Conservation (phyloP, 2,888 invertebrate genomes). For the Papilio gigon region DNA sequence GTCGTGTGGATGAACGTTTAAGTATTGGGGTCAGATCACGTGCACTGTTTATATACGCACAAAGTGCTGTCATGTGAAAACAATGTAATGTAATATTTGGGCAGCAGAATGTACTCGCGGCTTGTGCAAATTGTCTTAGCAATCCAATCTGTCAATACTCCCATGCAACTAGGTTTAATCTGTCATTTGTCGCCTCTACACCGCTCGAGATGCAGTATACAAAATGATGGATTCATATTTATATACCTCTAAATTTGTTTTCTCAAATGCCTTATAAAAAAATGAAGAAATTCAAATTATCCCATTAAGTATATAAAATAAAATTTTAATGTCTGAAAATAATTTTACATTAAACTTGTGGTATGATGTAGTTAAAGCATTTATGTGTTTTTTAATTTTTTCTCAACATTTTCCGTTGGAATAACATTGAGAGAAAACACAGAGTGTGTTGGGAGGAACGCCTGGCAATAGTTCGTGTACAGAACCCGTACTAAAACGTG, state of each 20-base stretch:
- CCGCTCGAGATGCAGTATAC: background rate
- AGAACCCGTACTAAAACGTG: conserved; percentile 30
- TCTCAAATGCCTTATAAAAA: too few relatives aligned
- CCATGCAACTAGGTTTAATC: conserved; percentile 33
- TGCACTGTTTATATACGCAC: conserved; percentile 64
- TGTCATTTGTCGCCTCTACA: conserved; percentile 10
- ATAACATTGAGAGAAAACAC: background rate
- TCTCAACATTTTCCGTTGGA: background rate
- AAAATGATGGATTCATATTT: background rate
- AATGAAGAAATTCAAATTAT: too few relatives aligned
- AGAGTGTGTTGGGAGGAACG: background rate
- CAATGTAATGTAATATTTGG: conserved; percentile 69
- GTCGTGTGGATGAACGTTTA: conserved; percentile 65
- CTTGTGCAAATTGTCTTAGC: conserved; percentile 52
- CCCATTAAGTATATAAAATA: background rate
- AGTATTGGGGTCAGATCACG: conserved; percentile 72
- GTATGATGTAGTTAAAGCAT: too few relatives aligned
- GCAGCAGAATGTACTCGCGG: conserved; percentile 55
- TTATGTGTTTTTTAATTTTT: too few relatives aligned
- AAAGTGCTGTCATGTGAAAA: conserved; percentile 60
- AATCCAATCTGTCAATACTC: conserved; percentile 60
- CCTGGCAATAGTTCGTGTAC: background rate
- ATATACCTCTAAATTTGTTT: background rate
- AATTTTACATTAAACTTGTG: background rate
- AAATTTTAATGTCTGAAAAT: background rate